A percentile compares a stretch with the other conserved stretches of the same genome.
Conservation (phyloP, 2,888 invertebrate species). For the Lypha dubia region DNA sequence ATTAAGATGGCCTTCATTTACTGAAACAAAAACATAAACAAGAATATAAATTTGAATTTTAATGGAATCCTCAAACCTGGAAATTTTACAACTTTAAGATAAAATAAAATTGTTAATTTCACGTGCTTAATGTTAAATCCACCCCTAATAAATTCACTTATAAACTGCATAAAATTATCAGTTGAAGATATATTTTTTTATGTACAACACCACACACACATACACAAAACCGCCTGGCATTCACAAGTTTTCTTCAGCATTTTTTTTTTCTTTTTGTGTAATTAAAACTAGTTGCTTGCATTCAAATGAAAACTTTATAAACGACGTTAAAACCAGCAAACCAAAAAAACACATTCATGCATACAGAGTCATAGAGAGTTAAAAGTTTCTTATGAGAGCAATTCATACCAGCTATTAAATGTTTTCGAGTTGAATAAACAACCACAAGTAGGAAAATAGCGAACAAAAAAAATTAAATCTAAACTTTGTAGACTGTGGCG, state of each 20-base stretch:
- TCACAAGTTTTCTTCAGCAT: slow-evolving; percentile 29
- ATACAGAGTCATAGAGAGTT: slow-evolving; percentile 1
- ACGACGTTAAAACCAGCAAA: slow-evolving; percentile 25
- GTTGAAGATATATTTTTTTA: slow-evolving; percentile 9
- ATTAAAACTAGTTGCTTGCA: slow-evolving; percentile 62
- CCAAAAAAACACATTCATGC: background rate
- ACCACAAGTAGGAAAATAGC: slow-evolving; percentile 13
- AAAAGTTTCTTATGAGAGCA: slow-evolving; percentile 42
- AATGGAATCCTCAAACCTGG: too few relatives aligned
- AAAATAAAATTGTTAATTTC: background rate
- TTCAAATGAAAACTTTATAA: slow-evolving; percentile 59
- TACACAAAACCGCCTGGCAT: slow-evolving; percentile 16
- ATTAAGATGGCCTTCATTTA: slow-evolving; percentile 17
- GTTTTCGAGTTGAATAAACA: slow-evolving; percentile 29
- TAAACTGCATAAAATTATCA: slow-evolving; percentile 18
- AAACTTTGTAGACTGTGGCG: slow-evolving; percentile 12
- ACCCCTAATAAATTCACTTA: slow-evolving; percentile 11
- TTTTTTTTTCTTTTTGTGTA: slow-evolving; percentile 32
- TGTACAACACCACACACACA: slow-evolving; percentile 5
- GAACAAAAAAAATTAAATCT: slow-evolving; percentile 1
- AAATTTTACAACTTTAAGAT: too few relatives aligned
- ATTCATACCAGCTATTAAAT: slow-evolving; percentile 43
- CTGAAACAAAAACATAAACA: background rate
- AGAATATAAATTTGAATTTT: too few relatives aligned
- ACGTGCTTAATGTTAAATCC: background rate